Evolutionary conservation across 2,888 invertebrate genomes (phyloP).

Genomic region (Pteria penguin): DNA sequence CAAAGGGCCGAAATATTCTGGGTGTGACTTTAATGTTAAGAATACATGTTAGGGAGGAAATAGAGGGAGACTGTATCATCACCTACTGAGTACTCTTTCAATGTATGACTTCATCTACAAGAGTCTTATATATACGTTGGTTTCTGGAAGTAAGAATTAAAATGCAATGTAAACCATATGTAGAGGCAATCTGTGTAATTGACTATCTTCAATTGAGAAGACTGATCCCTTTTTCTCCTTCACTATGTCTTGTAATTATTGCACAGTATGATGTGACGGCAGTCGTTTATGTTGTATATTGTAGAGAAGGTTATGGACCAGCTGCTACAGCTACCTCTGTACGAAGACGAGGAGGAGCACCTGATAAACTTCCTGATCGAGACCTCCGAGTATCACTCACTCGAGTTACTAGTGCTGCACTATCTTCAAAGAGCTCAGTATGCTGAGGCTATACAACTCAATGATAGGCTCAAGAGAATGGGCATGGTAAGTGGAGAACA

Average conservation of each 20-base stretch:
- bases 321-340: constrained; percentile 85
- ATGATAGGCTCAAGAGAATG: constrained; percentile 76
- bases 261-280: no score
- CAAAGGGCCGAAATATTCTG: no score
- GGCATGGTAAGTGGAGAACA: constrained; percentile 62
- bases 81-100: no score
- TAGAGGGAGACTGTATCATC: no score
- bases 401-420: constrained; percentile 86
- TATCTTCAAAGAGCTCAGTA: constrained; percentile 83
- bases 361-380: constrained; percentile 85
- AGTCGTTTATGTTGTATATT: constrained; percentile 34
- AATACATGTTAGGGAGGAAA: no score
- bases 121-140: no score
- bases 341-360: constrained; percentile 85
- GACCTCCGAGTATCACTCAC: constrained; percentile 82
- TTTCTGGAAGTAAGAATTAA: no score
- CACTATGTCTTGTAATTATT: background rate
- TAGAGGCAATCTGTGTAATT: no score
- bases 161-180: no score
- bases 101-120: no score
- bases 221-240: background rate
- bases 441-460: constrained; percentile 80
- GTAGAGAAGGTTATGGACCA: constrained; percentile 81
- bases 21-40: no score
- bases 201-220: no score